Percentiles rank a stretch among this genome's conserved stretches.
phyloP scores from a whole-genome alignment of 2,888 invertebrate genomes.

The Eupithecia centaureata region DNA sequence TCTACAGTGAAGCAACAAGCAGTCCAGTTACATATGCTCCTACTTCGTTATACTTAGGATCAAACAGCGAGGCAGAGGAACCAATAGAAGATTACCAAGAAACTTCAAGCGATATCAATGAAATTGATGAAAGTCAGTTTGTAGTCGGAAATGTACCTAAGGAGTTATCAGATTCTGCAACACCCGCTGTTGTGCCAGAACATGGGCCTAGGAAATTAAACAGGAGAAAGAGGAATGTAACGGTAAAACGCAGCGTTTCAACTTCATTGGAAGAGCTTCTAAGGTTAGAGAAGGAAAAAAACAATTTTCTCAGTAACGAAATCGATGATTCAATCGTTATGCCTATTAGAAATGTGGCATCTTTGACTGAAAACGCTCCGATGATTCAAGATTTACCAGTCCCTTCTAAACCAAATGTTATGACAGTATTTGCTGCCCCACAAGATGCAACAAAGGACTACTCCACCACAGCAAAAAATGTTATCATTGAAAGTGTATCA shows the following conservation, averaged over 20 bases:
- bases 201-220: constrained; percentile 85
- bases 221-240: constrained; percentile 51
- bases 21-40: constrained; percentile 72
- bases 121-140: constrained; percentile 80
- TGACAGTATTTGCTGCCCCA: constrained; percentile 62
- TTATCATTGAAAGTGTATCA: constrained; percentile 72
- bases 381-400: constrained; percentile 47
- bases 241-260: constrained; percentile 62
- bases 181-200: constrained; percentile 86
- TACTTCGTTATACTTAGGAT: constrained; percentile 78
- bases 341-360: constrained; percentile 55
- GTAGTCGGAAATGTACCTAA: constrained; percentile 87
- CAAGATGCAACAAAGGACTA: constrained; percentile 53
- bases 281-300: constrained; percentile 68
- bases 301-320: constrained; percentile 77
- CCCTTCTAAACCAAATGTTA: constrained; percentile 53
- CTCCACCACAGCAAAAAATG: constrained; percentile 52
- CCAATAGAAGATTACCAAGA: constrained; percentile 64
- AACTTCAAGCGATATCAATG: constrained; percentile 52
- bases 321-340: constrained; percentile 69
- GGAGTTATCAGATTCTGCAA: constrained; percentile 79
- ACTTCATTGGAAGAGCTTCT: constrained; percentile 74
- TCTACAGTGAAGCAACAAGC: constrained; percentile 71
- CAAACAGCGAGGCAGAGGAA: constrained; percentile 70
- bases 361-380: constrained; percentile 46